These are phyloP conservation scores for Forbesichthys papilliferus DNA, from an alignment of 2,113 vertebrate genomes.

Conservation along the genomic window DNA sequence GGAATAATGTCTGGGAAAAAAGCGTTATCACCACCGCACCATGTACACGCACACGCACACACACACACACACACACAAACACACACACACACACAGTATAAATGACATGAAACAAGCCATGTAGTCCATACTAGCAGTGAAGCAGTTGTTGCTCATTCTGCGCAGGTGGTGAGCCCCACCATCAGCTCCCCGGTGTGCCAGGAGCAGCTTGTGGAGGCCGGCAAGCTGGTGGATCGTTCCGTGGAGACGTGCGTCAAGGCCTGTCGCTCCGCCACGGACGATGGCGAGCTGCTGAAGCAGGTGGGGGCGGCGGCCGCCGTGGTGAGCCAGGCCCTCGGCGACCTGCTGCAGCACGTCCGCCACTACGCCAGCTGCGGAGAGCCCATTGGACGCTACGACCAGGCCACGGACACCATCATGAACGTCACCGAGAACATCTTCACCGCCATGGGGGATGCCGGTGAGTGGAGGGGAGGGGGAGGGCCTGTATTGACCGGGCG, in stretches of 20 bases:
- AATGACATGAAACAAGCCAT: too few species aligned
- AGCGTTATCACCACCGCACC: too few species aligned
- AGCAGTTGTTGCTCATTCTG: not conserved
- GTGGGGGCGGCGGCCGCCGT: conserved; percentile 86
- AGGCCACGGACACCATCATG: conserved; percentile 99
- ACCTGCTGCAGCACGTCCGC: conserved; percentile 94
- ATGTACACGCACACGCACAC: not conserved
- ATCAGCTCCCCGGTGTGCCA: conserved; percentile 98
- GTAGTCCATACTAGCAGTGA: not conserved
- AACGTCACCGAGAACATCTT: conserved; percentile 99
- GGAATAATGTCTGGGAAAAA: too few species aligned
- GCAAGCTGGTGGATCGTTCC: conserved; percentile 94
- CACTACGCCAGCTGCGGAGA: conserved; percentile 95
- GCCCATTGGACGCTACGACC: conserved; percentile 97
- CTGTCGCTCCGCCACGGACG: conserved; percentile 89
- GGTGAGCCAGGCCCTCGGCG: conserved; percentile 92
- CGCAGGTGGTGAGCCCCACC: conserved; percentile 95
- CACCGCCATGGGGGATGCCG: conserved; percentile 98
- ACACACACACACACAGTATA: too few species aligned
- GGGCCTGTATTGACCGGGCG: too few species aligned
- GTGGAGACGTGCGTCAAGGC: conserved; percentile 94
- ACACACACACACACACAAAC: too few species aligned
- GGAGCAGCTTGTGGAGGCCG: conserved; percentile 96
- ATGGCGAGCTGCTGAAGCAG: conserved; percentile 90
- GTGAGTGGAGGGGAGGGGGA: conserved; percentile 73